A percentile compares a stretch with the other conserved stretches of the same genome.
Conservation (phyloP, 2,797 vertebrate genomes). For the Falco biarmicus region DNA sequence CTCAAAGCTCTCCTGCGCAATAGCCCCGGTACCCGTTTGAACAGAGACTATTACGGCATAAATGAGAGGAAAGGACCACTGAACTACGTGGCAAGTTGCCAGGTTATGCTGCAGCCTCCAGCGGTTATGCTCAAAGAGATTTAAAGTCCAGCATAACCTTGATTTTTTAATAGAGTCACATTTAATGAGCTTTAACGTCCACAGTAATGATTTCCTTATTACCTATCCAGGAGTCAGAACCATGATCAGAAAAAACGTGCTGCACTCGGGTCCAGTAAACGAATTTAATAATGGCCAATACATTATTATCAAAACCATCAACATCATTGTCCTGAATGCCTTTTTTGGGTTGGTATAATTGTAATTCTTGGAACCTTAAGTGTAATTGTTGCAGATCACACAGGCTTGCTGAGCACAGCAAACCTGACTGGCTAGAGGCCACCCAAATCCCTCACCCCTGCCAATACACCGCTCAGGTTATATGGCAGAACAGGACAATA, state of each 20-base stretch:
- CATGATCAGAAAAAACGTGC: constrained; percentile 32
- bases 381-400: neutral
- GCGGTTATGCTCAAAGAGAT: constrained; percentile 68
- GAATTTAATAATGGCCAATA: constrained; percentile 59
- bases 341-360: constrained; percentile 59
- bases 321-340: constrained; percentile 64
- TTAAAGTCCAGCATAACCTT: constrained; percentile 77
- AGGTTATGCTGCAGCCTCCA: constrained; percentile 59
- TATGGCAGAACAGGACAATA: neutral
- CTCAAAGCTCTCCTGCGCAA: neutral
- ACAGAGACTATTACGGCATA: constrained; percentile 24
- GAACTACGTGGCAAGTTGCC: constrained; percentile 56
- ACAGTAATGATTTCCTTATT: constrained; percentile 75
- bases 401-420: constrained; percentile 6
- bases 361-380: constrained; percentile 52
- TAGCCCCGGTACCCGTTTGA: neutral
- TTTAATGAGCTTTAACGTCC: constrained; percentile 76
- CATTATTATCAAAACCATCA: constrained; percentile 70
- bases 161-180: constrained; percentile 77
- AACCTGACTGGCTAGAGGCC: neutral
- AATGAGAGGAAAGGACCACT: constrained; percentile 63
- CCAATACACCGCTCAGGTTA: neutral
- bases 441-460: neutral
- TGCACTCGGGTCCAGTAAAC: constrained; percentile 32
- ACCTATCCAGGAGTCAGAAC: constrained; percentile 62